Conservation (phyloP, 2,888 invertebrate genomes). For the Apocheima hispidaria region DNA sequence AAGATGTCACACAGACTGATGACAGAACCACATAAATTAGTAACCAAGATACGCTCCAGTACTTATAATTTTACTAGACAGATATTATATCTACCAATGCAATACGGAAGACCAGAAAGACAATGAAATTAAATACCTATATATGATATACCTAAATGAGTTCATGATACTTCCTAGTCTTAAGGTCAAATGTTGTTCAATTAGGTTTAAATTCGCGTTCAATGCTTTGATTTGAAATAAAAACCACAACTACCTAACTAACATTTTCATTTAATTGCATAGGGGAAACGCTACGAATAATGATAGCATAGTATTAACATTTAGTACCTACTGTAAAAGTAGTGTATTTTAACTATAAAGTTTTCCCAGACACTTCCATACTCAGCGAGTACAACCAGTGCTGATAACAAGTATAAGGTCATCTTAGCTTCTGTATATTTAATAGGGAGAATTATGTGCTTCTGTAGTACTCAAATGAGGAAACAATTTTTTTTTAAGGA, state of each 20-base stretch:
- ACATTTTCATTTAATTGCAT: slow-evolving; percentile 4
- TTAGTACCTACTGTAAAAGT: background rate
- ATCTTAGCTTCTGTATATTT: too few species aligned
- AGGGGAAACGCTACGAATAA: slow-evolving; percentile 19
- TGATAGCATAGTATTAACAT: background rate
- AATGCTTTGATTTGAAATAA: slow-evolving; percentile 21
- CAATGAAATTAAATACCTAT: slow-evolving; percentile 40
- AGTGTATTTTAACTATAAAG: background rate
- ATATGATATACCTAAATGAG: slow-evolving; percentile 33
- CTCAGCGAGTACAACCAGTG: too few species aligned
- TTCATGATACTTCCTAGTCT: slow-evolving; percentile 40
- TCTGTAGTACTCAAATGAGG: too few species aligned
- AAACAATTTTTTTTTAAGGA: too few species aligned
- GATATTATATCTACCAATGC: background rate
- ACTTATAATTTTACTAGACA: background rate
- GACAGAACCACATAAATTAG: background rate
- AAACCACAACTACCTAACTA: slow-evolving; percentile 2
- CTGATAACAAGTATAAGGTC: too few species aligned
- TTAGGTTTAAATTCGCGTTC: slow-evolving; percentile 20
- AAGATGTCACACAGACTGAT: too few species aligned
- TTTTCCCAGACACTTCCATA: too few species aligned
- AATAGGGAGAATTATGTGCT: too few species aligned
- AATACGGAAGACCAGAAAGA: slow-evolving; percentile 32
- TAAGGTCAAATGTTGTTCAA: slow-evolving; percentile 39
- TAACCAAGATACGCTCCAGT: slow-evolving; percentile 9